Percentiles rank a stretch among this genome's conserved stretches.
These are phyloP conservation scores for Antheraea mylitta DNA, from an alignment of 1,140 invertebrate genomes.

Conservation along the genomic window DNA sequence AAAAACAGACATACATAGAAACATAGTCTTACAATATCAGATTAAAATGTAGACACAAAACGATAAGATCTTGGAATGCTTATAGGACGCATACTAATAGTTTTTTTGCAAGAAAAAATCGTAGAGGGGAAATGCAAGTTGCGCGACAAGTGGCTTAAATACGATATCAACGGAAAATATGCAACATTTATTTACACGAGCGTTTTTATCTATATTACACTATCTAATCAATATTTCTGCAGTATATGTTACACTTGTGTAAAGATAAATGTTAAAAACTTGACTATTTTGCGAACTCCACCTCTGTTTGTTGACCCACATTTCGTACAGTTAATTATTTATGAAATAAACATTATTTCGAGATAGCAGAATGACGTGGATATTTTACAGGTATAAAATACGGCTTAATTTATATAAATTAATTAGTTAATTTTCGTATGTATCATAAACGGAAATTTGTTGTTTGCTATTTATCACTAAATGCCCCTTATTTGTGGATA, in stretches of 20 bases:
- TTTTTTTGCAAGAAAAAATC: neutral
- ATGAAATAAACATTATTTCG: constrained; percentile 20
- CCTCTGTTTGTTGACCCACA: constrained; percentile 70
- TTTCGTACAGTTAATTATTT: constrained; percentile 48
- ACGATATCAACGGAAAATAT: constrained; percentile 53
- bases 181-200: constrained; percentile 68
- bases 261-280: constrained; percentile 58
- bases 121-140: constrained; percentile 30
- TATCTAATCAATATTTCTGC: constrained; percentile 71
- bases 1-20: too few relatives aligned
- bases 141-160: constrained; percentile 28
- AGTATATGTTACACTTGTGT: constrained; percentile 36
- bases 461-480: too few relatives aligned
- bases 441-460: too few relatives aligned
- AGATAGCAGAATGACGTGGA: neutral
- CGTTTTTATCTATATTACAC: constrained; percentile 51
- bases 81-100: too few relatives aligned
- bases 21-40: too few relatives aligned
- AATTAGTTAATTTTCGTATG: too few relatives aligned
- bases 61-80: too few relatives aligned
- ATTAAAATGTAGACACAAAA: too few relatives aligned
- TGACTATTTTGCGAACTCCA: constrained; percentile 57
- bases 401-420: too few relatives aligned
- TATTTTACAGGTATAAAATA: neutral
- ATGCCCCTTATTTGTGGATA: too few relatives aligned